Base-by-base conservation (phyloP, 2,113 vertebrate species). In the Lampris incognitus region DNA sequence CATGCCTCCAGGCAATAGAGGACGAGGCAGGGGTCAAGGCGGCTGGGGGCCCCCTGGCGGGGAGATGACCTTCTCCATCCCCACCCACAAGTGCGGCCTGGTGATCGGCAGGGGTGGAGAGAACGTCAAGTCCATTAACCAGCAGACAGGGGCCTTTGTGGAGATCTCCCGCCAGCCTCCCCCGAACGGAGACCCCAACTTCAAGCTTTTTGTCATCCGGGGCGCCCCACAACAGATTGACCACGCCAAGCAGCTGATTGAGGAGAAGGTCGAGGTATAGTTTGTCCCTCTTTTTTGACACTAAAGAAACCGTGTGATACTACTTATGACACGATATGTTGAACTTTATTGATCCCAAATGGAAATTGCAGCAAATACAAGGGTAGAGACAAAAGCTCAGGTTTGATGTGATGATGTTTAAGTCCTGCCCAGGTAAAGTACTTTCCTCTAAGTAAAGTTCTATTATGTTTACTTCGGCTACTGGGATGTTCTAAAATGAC, bases 231-330 rank as follows among this genome's bases (percentile, higher is more conserved):
- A 97, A 75, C 96, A 97, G 91, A 98, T 98, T 0, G 97, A 98
- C 87, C 96, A 98, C 0, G 97, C 97, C 82, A 97, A 97, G 88
- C 96, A 97, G 90, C 96, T 98, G 41, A 98, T 98, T 10, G 97
- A 98, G 69, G 96, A 98, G 62, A 98, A 98, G 89, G 97, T 98
- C 4, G 97, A 98, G 96, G 97, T 97, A 84, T 24, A 24, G 24
- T 24, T 24, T 24, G 24, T 24, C 24, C 24, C 24, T 24, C 24
- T 24, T 24, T 24, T 24, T 24, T 24, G 24, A 24, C 24, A 24
- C 24, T 24, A 24, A 24, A 24, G 24, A 24, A 24, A 24, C 24
- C 24, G 24, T 24, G 24, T 24, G 24, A 24, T 24, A 24, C 24
- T 24, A 24, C 24, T 24, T 24, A 24, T 24, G 24, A 24, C 24